These are phyloP conservation scores for Trigoniulus corallinus DNA, from an alignment of 1,140 invertebrate species.

Conservation along the genomic window DNA sequence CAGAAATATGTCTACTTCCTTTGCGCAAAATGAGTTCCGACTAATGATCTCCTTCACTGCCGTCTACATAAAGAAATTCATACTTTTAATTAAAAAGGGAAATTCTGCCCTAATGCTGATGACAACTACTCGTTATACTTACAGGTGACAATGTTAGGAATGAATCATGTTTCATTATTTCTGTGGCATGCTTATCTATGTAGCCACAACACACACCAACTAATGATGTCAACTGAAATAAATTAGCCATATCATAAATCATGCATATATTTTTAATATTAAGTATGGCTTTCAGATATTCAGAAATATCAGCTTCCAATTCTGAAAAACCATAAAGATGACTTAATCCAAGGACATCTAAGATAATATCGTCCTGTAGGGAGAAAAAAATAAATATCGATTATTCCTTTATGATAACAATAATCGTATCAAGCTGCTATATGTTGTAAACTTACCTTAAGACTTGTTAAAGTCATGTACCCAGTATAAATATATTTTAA, in stretches of 20 bases:
- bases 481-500: constrained; percentile 92
- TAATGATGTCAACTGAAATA: constrained; percentile 46
- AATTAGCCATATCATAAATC: constrained; percentile 74
- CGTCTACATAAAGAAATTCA: constrained; percentile 30
- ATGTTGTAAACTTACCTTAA: constrained; percentile 38
- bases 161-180: constrained; percentile 64
- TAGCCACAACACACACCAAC: constrained; percentile 46
- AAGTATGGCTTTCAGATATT: constrained; percentile 76
- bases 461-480: constrained; percentile 58
- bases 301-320: constrained; percentile 75
- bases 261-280: constrained; percentile 77
- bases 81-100: too few species aligned
- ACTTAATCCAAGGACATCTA: constrained; percentile 73
- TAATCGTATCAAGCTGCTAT: too few species aligned
- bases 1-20: constrained; percentile 87
- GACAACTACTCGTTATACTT: too few species aligned
- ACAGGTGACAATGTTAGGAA: constrained; percentile 72
- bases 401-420: not conserved
- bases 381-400: not conserved
- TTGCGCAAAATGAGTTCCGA: constrained; percentile 87
- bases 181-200: constrained; percentile 71
- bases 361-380: constrained; percentile 57
- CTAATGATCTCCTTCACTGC: constrained; percentile 67
- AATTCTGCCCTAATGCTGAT: too few species aligned
- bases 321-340: constrained; percentile 92